phyloP scores from a whole-genome alignment of 2,888 invertebrate species.

The Idaea aversata region DNA sequence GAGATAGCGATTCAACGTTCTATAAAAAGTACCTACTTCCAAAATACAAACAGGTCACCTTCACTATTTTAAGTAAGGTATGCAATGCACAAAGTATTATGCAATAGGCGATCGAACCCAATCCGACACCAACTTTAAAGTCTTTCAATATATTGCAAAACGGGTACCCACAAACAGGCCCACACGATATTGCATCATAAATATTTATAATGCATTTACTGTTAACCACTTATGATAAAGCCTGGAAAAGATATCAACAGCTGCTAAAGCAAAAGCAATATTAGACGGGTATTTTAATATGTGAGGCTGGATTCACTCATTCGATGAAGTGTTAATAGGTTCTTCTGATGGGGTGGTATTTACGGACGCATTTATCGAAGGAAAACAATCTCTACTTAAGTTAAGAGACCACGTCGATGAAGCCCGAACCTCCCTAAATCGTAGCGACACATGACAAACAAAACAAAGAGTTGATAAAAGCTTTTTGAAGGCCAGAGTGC shows the following conservation, averaged over 20 bases:
- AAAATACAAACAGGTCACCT: neutral
- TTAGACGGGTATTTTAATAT: slow-evolving; percentile 32
- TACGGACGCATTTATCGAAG: slow-evolving; percentile 63
- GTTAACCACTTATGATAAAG: slow-evolving; percentile 42
- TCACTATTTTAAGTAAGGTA: too few relatives aligned
- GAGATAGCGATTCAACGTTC: neutral
- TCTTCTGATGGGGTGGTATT: slow-evolving; percentile 51
- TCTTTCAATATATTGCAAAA: neutral
- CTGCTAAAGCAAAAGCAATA: slow-evolving; percentile 35
- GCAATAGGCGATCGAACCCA: too few relatives aligned
- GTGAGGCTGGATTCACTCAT: slow-evolving; percentile 40
- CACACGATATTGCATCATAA: slow-evolving; percentile 34
- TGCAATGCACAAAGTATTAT: too few relatives aligned
- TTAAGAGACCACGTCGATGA: slow-evolving; percentile 37
- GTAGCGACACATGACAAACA: slow-evolving; percentile 58
- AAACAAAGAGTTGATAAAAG: slow-evolving; percentile 42
- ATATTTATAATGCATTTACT: slow-evolving; percentile 37
- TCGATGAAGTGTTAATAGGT: slow-evolving; percentile 59
- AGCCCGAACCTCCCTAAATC: slow-evolving; percentile 23
- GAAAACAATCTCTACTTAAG: slow-evolving; percentile 62
- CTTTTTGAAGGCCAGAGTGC: slow-evolving; percentile 28
- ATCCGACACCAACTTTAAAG: too few relatives aligned
- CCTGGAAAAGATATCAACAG: slow-evolving; percentile 41
- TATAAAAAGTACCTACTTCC: neutral
- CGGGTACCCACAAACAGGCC: neutral